Percentiles rank a stretch among this genome's conserved stretches.
Evolutionary conservation across 2,797 vertebrate species (phyloP).

Genomic region (Spizella passerina): DNA sequence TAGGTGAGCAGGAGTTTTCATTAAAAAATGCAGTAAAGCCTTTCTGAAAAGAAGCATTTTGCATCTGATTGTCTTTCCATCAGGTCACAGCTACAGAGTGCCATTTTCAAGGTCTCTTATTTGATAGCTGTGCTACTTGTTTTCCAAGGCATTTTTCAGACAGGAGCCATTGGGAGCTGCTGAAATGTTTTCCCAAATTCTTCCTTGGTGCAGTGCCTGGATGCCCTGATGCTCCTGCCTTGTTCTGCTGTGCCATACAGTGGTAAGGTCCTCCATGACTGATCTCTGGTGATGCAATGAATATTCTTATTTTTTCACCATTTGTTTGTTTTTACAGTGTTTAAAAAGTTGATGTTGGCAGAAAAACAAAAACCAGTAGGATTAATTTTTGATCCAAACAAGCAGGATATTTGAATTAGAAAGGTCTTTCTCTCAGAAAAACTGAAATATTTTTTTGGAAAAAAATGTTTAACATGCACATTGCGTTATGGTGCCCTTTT

Average conservation of each 20-base stretch:
- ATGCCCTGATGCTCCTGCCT: background rate
- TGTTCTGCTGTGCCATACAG: background rate
- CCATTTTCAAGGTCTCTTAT: background rate
- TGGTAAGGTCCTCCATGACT: background rate
- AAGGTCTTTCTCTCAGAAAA: background rate
- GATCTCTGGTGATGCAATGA: background rate
- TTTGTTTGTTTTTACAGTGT: slow-evolving; percentile 23
- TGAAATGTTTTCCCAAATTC: background rate
- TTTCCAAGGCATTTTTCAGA: slow-evolving; percentile 7
- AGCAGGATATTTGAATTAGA: background rate
- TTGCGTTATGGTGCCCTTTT: background rate
- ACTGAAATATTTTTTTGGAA: background rate
- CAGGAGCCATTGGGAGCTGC: background rate
- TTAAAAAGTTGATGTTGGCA: slow-evolving; percentile 34
- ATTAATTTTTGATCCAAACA: background rate
- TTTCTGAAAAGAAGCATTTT: background rate
- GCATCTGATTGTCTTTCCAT: background rate
- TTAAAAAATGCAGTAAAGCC: background rate
- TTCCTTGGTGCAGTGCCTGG: background rate
- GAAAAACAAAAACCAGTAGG: background rate
- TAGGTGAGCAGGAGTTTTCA: background rate
- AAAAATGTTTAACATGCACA: background rate
- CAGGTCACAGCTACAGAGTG: background rate
- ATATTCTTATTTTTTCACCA: background rate
- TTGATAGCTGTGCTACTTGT: background rate